Conservation (phyloP, 2,113 vertebrate genomes). For the Carlito syrichta region DNA sequence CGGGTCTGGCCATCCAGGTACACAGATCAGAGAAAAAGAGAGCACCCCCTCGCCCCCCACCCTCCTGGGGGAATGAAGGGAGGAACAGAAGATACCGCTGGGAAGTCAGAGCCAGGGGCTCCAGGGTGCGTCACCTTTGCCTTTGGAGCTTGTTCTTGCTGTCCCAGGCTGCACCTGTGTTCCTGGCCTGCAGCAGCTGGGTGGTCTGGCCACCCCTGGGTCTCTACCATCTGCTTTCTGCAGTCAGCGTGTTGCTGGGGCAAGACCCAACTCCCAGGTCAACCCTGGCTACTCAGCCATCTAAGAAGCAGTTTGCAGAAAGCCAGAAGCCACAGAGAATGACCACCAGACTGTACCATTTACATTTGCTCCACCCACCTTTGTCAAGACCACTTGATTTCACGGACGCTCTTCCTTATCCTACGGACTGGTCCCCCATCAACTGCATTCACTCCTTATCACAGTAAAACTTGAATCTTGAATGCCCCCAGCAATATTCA, state of each 20-base stretch:
- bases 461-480: neutral
- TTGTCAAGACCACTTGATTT: neutral
- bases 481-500: neutral
- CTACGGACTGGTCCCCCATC: neutral
- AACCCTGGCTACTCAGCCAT: neutral
- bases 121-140: neutral
- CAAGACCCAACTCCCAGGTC: neutral
- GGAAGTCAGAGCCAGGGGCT: neutral
- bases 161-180: neutral
- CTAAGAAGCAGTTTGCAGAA: neutral
- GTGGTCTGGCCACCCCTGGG: neutral
- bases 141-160: neutral
- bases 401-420: neutral
- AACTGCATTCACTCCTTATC: neutral
- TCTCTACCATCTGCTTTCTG: neutral
- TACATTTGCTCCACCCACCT: neutral
- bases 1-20: no score
- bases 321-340: neutral
- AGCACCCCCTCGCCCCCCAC: neutral
- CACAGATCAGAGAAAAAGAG: neutral
- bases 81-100: neutral
- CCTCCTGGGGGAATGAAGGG: no score
- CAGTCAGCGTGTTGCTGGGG: neutral
- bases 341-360: rapidly evolving
- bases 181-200: neutral